Percentiles rank a stretch among this genome's conserved stretches.
Evolutionary conservation across 2,797 vertebrate genomes (phyloP).

Genomic region (Poeciliopsis infans): DNA sequence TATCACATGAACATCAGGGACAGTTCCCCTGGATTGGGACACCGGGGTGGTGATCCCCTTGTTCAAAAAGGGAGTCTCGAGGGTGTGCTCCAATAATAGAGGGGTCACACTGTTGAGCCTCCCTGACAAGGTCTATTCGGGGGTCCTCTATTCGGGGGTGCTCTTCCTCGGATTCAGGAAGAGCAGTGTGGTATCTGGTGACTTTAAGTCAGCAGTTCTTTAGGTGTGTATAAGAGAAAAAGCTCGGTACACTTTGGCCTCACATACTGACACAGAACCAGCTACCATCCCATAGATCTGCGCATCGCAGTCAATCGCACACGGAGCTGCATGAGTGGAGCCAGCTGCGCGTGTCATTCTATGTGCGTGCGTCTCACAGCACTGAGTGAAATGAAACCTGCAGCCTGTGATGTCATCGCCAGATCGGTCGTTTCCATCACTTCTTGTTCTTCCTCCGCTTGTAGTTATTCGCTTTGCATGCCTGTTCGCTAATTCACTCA

Average conservation of each 20-base stretch:
- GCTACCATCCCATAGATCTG: conserved; percentile 8
- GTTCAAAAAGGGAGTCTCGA: no score
- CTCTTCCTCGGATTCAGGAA: no score
- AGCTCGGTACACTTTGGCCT: not conserved
- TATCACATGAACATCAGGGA: no score
- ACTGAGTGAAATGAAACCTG: conserved; percentile 18
- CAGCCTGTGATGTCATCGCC: conserved; percentile 8
- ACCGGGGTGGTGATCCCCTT: no score
- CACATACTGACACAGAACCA: not conserved
- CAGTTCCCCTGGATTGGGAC: no score
- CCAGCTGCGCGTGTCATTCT: not conserved
- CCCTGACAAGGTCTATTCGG: no score
- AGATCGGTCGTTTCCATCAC: conserved; percentile 36
- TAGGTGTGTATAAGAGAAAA: not conserved
- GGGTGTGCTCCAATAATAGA: no score
- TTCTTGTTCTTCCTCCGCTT: conserved; percentile 45
- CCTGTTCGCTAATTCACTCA: conserved; percentile 69
- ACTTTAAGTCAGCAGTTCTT: not conserved
- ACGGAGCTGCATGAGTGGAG: conserved; percentile 11
- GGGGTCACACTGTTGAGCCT: no score
- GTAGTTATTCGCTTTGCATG: conserved; percentile 51
- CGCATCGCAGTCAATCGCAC: conserved; percentile 9
- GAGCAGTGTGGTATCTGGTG: not conserved
- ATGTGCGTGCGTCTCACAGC: not conserved
- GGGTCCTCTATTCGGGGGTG: no score